Conservation (phyloP, 2,797 vertebrate genomes). For the Sebastolobus alascanus region DNA sequence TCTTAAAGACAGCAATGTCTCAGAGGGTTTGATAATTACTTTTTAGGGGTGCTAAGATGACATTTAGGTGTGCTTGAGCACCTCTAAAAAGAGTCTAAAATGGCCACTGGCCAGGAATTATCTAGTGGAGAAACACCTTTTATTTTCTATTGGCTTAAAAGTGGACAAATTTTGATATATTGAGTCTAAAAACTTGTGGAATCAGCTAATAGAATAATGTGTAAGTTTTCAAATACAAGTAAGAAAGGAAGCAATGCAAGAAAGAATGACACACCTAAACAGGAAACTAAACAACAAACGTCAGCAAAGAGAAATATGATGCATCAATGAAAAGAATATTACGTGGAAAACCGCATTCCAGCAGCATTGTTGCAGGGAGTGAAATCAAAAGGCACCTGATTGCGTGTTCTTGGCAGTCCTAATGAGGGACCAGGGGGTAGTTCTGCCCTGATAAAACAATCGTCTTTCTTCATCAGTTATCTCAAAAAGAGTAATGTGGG, state of each 20-base stretch:
- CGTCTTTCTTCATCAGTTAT: neutral
- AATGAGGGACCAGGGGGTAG: neutral
- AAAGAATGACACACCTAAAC: neutral
- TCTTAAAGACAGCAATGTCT: too few species aligned
- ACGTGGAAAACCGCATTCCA: neutral
- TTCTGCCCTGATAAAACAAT: neutral
- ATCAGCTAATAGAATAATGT: neutral
- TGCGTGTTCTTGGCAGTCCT: neutral
- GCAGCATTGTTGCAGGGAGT: too few species aligned
- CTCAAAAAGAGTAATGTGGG: neutral
- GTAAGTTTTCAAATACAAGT: neutral
- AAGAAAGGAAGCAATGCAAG: neutral
- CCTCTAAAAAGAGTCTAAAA: too few species aligned
- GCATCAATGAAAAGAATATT: neutral
- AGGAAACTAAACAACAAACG: neutral
- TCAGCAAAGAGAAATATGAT: neutral
- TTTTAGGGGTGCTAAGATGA: too few species aligned
- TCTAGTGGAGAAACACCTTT: neutral
- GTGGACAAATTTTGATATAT: neutral
- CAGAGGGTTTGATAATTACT: too few species aligned
- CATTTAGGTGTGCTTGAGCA: too few species aligned
- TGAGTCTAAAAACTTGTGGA: neutral
- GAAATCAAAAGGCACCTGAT: neutral
- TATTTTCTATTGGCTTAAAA: conserved; percentile 2
- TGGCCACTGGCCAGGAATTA: neutral